phyloP scores from a whole-genome alignment of 1,140 invertebrate species.

The Drosophila parvula region DNA sequence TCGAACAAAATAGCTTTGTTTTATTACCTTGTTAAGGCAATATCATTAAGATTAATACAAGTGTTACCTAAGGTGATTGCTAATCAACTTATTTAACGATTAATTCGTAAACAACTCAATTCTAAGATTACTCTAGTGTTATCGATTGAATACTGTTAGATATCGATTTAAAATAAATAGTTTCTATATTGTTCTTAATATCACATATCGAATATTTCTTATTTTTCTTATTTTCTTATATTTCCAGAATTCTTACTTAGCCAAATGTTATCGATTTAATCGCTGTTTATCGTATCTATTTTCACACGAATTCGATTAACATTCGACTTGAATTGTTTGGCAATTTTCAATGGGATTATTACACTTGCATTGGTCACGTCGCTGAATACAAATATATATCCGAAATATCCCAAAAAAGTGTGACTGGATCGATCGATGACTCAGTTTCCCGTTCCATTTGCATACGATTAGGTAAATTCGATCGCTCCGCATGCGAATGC shows the following conservation, averaged over 20 bases:
- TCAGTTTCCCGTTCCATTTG: conserved; percentile 45
- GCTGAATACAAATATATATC: background rate
- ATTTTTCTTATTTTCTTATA: too few species aligned
- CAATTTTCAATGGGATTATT: conserved; percentile 19
- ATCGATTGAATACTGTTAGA: background rate
- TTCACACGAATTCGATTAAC: background rate
- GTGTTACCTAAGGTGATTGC: conserved; percentile 7
- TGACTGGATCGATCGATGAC: conserved; percentile 28
- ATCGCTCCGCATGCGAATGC: background rate
- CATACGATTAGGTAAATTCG: conserved; percentile 30
- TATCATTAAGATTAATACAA: background rate
- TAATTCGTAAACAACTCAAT: background rate
- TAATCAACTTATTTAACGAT: conserved; percentile 4
- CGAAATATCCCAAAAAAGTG: conserved; percentile 39
- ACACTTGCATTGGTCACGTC: conserved; percentile 31
- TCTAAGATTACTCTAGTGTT: background rate
- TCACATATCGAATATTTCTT: background rate
- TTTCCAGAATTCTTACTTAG: background rate
- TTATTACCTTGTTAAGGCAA: conserved; percentile 6
- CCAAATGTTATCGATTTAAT: conserved; percentile 1
- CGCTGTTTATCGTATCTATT: background rate
- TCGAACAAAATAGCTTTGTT: conserved; percentile 13
- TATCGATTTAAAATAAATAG: background rate
- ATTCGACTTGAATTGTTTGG: conserved; percentile 6
- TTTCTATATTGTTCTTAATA: background rate